phyloP scores from a whole-genome alignment of 92 coral and sea anemone species.

The Paramuricea clavata region DNA sequence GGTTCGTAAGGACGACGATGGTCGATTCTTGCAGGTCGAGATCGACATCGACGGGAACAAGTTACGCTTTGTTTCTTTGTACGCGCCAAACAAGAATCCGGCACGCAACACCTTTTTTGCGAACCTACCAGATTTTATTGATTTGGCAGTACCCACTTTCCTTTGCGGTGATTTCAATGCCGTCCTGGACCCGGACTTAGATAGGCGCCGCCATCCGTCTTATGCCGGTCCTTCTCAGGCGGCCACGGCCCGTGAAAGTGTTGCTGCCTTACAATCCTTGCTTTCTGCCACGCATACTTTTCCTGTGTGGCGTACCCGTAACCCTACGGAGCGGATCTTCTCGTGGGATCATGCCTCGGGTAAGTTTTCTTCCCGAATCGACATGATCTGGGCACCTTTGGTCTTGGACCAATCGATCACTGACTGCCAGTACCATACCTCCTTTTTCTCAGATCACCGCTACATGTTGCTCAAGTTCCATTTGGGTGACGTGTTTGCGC shows the following conservation, averaged over 20 bases:
- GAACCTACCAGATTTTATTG: neutral
- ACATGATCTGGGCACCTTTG: constrained; percentile 56
- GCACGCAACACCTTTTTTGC: constrained; percentile 47
- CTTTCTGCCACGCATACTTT: constrained; percentile 9
- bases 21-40: constrained; percentile 46
- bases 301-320: constrained; percentile 63
- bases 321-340: no score
- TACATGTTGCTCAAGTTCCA: constrained; percentile 8
- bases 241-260: no score
- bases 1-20: neutral
- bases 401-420: neutral
- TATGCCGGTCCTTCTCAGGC: no score
- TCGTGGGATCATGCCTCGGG: constrained; percentile 63
- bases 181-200: constrained; percentile 50
- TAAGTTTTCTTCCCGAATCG: constrained; percentile 57
- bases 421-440: constrained; percentile 32
- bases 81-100: constrained; percentile 68
- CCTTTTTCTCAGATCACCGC: constrained; percentile 48
- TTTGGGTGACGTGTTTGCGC: neutral
- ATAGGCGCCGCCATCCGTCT: constrained; percentile 34
- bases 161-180: constrained; percentile 70
- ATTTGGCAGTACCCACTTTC: constrained; percentile 31
- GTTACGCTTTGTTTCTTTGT: constrained; percentile 43
- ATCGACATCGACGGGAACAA: neutral
- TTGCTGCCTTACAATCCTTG: constrained; percentile 5